phyloP scores from a whole-genome alignment of 2,888 invertebrate genomes.

The Luperina nickerlii region DNA sequence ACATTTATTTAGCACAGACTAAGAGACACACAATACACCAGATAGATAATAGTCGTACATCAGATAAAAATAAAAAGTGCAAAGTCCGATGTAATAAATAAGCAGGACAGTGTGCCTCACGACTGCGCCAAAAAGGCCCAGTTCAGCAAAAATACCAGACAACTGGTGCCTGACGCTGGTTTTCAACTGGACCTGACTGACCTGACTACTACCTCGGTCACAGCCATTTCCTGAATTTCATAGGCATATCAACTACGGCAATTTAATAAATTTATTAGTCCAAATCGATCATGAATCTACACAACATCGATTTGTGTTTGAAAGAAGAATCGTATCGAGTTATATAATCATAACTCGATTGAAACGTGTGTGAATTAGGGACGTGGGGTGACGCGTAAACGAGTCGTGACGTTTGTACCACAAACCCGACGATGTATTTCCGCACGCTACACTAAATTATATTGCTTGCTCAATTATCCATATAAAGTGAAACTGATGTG shows the following conservation, averaged over 20 bases:
- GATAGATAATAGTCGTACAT: too few species aligned
- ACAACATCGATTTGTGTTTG: slow-evolving; percentile 32
- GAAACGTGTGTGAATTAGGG: slow-evolving; percentile 50
- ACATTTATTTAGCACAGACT: too few species aligned
- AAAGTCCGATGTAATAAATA: too few species aligned
- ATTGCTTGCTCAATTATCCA: slow-evolving; percentile 28
- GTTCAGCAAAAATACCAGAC: too few species aligned
- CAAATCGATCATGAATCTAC: slow-evolving; percentile 2
- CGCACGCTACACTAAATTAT: slow-evolving; percentile 27
- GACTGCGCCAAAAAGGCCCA: too few species aligned
- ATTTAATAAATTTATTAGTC: background rate
- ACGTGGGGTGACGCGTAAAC: slow-evolving; percentile 56
- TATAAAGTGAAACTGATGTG: slow-evolving; percentile 16
- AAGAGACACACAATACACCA: too few species aligned
- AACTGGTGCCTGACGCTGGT: too few species aligned
- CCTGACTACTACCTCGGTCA: background rate
- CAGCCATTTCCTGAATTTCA: background rate
- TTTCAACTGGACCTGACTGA: too few species aligned
- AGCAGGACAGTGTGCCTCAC: too few species aligned
- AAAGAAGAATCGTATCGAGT: slow-evolving; percentile 40
- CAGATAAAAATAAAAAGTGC: too few species aligned
- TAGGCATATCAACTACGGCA: background rate
- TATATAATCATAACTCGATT: slow-evolving; percentile 59
- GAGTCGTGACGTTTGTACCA: slow-evolving; percentile 55
- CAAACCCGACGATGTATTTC: slow-evolving; percentile 27